A percentile compares a stretch with the other conserved stretches of the same genome.
These are phyloP conservation scores for Calcarius ornatus DNA, from an alignment of 2,113 vertebrate species.

Conservation along the genomic window DNA sequence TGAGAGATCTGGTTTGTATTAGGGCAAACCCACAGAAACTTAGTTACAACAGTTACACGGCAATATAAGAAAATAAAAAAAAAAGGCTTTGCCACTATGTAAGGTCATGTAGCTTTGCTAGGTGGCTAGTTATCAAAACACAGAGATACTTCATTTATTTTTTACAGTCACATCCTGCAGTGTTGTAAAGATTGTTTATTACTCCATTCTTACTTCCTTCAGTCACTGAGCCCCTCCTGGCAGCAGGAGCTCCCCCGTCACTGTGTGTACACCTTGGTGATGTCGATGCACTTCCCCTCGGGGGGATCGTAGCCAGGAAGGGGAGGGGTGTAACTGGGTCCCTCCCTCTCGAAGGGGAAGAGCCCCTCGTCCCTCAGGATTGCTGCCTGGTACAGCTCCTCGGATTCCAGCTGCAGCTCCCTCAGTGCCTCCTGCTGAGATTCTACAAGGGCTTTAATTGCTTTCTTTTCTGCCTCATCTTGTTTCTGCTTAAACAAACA, in stretches of 20 bases:
- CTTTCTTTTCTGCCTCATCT: slow-evolving; percentile 76
- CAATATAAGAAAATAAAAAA: not conserved
- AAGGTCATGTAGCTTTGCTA: not conserved
- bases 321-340: slow-evolving; percentile 82
- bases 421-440: slow-evolving; percentile 85
- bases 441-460: slow-evolving; percentile 72
- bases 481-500: slow-evolving; percentile 81
- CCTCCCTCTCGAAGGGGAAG: slow-evolving; percentile 83
- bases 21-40: not conserved
- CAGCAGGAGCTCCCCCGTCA: not conserved
- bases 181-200: not conserved
- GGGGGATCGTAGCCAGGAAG: slow-evolving; percentile 80
- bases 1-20: not conserved
- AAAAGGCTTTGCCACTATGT: not conserved
- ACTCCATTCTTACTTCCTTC: not conserved
- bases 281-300: slow-evolving; percentile 85
- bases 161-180: not conserved
- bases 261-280: slow-evolving; percentile 88
- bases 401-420: slow-evolving; percentile 83
- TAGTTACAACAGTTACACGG: not conserved
- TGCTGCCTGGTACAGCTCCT: slow-evolving; percentile 84
- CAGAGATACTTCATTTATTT: not conserved
- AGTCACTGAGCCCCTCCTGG: fast-evolving
- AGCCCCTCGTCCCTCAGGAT: slow-evolving; percentile 76
- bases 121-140: fast-evolving